Evolutionary conservation across 2,888 invertebrate species (phyloP), one percentile per base, ranked within the genome.

Genomic region (Argyra leucocephala): DNA sequence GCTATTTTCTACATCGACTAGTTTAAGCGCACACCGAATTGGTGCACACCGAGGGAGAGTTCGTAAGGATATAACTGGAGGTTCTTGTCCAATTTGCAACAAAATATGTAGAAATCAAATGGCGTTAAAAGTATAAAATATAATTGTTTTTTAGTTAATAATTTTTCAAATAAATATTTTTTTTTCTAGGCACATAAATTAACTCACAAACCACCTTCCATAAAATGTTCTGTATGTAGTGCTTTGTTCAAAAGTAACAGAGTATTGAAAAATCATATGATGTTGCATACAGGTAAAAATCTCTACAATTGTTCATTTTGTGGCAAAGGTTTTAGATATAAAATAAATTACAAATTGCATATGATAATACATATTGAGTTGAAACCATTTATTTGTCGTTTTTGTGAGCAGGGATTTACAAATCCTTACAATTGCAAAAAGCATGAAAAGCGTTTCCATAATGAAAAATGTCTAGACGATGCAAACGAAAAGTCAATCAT

Each of bases 181-280:
- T n/a, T n/a, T n/a, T n/a, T n/a, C n/a, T n/a, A n/a, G n/a, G n/a
- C n/a, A n/a, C n/a, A n/a, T n/a, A n/a, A n/a, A n/a, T n/a, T n/a
- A n/a, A n/a, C n/a, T n/a, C n/a, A n/a, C n/a, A n/a, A n/a, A n/a
- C n/a, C n/a, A n/a, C n/a, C n/a, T n/a, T n/a, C n/a, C n/a, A n/a
- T n/a, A n/a, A n/a, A n/a, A n/a, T n/a, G n/a, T n/a, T n/a, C n/a
- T n/a, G n/a, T n/a, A n/a, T n/a, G n/a, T n/a, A n/a, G n/a, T n/a
- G n/a, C n/a, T n/a, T n/a, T n/a, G n/a, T n/a, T 82, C 2, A 81
- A 81, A 63, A 81, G 82, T 3, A 74, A 79, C 3, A 74, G 82
- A n/a, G 82, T 82, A 0, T 74, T 81, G 2, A 75, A 79, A 62
- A 81, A 80, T 76, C 82, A 82, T 69, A 76, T 81, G 67, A 68